Percentiles rank a stretch among this genome's conserved stretches.
Conservation (phyloP, 2,797 vertebrate genomes). For the Eulemur coronatus region DNA sequence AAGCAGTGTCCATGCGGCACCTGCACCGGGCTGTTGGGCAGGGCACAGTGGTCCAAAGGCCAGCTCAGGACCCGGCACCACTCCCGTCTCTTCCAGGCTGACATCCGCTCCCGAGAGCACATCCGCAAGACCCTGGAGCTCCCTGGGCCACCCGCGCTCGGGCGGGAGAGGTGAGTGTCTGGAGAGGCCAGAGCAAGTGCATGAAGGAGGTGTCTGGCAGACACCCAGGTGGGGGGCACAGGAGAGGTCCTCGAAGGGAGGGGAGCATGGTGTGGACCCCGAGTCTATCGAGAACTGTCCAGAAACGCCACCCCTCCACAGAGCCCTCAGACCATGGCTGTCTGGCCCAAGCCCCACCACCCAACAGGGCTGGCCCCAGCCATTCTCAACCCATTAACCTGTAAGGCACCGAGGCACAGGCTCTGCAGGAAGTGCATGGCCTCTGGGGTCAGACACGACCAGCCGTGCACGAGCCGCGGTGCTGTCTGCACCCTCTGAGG, state of each 20-base stretch:
- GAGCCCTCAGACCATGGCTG: not conserved
- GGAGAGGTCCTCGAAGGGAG: not conserved
- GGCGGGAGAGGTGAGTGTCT: conserved; percentile 74
- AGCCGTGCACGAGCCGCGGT: fast-evolving
- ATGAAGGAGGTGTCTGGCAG: not conserved
- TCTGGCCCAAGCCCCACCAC: not conserved
- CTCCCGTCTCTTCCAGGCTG: conserved; percentile 83
- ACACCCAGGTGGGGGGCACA: not conserved
- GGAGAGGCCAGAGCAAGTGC: not conserved
- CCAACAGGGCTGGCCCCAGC: not conserved
- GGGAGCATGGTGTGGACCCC: not conserved
- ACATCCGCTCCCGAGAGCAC: conserved; percentile 91
- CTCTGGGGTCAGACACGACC: fast-evolving
- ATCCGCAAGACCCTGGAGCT: conserved; percentile 84
- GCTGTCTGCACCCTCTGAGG: fast-evolving
- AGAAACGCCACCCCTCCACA: not conserved
- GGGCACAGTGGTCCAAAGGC: not conserved
- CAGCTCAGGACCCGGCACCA: not conserved
- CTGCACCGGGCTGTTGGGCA: fast-evolving
- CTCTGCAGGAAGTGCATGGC: fast-evolving
- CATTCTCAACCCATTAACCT: not conserved
- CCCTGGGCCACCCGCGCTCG: not conserved
- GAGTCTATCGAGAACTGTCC: fast-evolving
- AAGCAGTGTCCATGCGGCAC: too few relatives aligned
- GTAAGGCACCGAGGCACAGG: fast-evolving